Percentiles rank a stretch among this genome's conserved stretches.
phyloP scores from a whole-genome alignment of 2,888 invertebrate genomes.

The Campoplex nolae region DNA sequence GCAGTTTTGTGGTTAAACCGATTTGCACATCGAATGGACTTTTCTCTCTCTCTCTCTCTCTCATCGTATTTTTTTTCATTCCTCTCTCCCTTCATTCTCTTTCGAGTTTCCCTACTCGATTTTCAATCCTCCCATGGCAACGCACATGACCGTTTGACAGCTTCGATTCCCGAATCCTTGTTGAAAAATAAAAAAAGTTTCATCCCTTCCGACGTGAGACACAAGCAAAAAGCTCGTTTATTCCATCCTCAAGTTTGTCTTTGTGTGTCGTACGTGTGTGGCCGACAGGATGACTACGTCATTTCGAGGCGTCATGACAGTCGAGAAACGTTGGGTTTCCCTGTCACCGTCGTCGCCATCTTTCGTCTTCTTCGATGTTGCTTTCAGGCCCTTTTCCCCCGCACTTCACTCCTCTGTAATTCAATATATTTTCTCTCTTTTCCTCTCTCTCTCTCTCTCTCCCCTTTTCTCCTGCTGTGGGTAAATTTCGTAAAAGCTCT shows the following conservation, averaged over 20 bases:
- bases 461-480: conserved; percentile 36
- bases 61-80: not conserved
- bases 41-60: conserved; percentile 63
- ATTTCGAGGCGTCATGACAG: conserved; percentile 35
- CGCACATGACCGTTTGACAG: conserved; percentile 75
- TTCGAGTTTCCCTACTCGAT: conserved; percentile 34
- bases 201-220: conserved; percentile 23
- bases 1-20: conserved; percentile 78
- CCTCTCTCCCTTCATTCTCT: not conserved
- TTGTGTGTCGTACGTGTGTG: conserved; percentile 22
- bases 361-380: conserved; percentile 43
- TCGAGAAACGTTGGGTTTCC: conserved; percentile 40
- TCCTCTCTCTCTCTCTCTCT: conserved; percentile 7
- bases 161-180: conserved; percentile 19
- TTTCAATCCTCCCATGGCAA: conserved; percentile 2
- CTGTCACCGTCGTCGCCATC: conserved; percentile 47
- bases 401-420: conserved; percentile 46
- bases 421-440: conserved; percentile 51
- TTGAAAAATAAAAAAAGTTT: not conserved
- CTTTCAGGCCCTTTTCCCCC: conserved; percentile 26
- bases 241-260: not conserved
- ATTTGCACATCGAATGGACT: conserved; percentile 81
- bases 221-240: conserved; percentile 16
- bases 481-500: conserved; percentile 34
- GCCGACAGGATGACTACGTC: conserved; percentile 41